These are phyloP conservation scores for Anomalospiza imberbis DNA, from an alignment of 2,797 vertebrate species.

Conservation along the genomic window DNA sequence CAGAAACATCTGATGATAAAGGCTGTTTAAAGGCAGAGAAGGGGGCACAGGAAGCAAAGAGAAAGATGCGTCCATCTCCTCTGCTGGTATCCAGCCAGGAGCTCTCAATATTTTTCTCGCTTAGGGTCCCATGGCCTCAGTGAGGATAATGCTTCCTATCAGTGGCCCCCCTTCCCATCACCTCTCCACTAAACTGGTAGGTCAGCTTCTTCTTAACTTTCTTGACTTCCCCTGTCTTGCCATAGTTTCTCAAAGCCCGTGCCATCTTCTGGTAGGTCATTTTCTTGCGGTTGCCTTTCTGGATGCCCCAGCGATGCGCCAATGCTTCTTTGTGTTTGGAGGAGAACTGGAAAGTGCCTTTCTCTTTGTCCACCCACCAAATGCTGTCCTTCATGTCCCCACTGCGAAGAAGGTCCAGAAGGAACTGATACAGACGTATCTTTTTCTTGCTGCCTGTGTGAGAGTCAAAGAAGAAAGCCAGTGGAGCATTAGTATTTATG, in stretches of 20 bases:
- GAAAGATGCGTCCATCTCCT: slow-evolving; percentile 45
- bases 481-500: neutral
- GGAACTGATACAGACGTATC: slow-evolving; percentile 97
- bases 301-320: slow-evolving; percentile 95
- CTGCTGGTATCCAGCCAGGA: slow-evolving; percentile 54
- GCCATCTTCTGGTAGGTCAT: slow-evolving; percentile 99
- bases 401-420: slow-evolving; percentile 92
- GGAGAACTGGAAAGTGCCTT: slow-evolving; percentile 98
- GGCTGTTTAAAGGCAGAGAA: slow-evolving; percentile 41
- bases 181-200: slow-evolving; percentile 99
- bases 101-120: slow-evolving; percentile 47
- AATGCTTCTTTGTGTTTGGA: slow-evolving; percentile 98
- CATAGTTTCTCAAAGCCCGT: slow-evolving; percentile 94
- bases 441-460: slow-evolving; percentile 93
- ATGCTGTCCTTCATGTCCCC: slow-evolving; percentile 99
- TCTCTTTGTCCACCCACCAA: slow-evolving; percentile 99
- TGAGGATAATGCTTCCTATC: slow-evolving; percentile 87
- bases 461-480: slow-evolving; percentile 32
- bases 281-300: slow-evolving; percentile 99
- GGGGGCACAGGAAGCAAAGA: slow-evolving; percentile 53
- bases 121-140: slow-evolving; percentile 63
- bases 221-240: slow-evolving; percentile 98
- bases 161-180: slow-evolving; percentile 84
- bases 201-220: slow-evolving; percentile 99
- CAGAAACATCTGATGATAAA: slow-evolving; percentile 61